Conservation (phyloP, 2,113 vertebrate genomes). For the Furnarius figulus region DNA sequence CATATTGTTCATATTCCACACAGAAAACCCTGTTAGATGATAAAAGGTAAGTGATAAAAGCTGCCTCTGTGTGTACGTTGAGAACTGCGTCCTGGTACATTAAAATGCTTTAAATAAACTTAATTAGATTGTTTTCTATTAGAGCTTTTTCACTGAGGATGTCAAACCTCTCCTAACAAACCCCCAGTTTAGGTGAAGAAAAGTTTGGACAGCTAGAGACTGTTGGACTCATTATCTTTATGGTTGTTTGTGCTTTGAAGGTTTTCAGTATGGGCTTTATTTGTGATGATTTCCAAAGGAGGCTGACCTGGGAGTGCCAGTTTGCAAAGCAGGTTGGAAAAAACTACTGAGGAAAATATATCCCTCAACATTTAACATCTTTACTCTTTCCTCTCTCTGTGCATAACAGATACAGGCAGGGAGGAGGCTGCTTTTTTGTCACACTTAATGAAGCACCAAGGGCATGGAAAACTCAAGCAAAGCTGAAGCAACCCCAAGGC, state of each 20-base stretch:
- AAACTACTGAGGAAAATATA: neutral
- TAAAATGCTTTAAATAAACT: neutral
- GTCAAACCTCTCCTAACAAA: neutral
- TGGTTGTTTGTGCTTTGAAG: neutral
- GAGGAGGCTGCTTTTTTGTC: neutral
- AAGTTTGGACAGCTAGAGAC: neutral
- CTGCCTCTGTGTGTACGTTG: neutral
- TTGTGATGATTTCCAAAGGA: neutral
- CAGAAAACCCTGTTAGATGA: neutral
- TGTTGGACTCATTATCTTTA: neutral
- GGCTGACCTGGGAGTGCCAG: neutral
- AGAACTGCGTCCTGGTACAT: neutral
- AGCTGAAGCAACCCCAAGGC: neutral
- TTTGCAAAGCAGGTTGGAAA: neutral
- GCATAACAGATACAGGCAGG: neutral
- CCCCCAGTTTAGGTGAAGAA: neutral
- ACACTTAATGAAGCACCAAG: neutral
- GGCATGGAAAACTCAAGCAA: neutral
- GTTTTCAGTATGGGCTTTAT: neutral
- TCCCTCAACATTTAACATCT: neutral
- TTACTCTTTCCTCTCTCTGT: neutral
- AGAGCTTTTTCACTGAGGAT: neutral
- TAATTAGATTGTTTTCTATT: neutral
- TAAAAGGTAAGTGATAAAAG: neutral
- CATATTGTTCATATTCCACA: neutral